Percentiles rank a stretch among this genome's conserved stretches.
phyloP scores from a whole-genome alignment of 2,113 vertebrate genomes.

The Ibidorhyncha struthersii region DNA sequence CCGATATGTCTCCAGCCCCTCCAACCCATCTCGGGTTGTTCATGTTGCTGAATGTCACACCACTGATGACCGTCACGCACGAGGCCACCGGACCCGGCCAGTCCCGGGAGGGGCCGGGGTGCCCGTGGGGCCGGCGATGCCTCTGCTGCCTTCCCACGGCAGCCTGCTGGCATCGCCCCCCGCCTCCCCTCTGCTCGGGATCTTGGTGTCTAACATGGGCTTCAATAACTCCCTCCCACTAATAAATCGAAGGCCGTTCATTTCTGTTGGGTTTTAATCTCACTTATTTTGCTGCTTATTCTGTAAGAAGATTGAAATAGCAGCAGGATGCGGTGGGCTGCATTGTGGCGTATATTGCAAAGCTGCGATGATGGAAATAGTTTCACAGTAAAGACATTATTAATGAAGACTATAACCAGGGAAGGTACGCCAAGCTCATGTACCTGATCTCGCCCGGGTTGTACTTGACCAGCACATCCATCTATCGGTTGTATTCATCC shows the following conservation, averaged over 20 bases:
- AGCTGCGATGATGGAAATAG: background rate
- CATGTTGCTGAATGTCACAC: background rate
- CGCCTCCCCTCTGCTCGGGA: accelerated
- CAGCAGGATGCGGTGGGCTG: background rate
- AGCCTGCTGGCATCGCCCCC: accelerated
- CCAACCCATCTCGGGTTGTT: background rate
- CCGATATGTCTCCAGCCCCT: background rate
- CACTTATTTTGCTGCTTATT: background rate
- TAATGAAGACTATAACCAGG: background rate
- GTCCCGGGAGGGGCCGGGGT: background rate
- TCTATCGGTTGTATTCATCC: background rate
- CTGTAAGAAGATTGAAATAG: background rate
- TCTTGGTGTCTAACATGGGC: background rate
- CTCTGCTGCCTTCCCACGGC: background rate
- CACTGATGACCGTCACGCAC: accelerated
- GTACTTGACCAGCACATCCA: background rate
- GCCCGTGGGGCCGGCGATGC: background rate
- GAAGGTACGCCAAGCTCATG: background rate
- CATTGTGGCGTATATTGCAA: accelerated
- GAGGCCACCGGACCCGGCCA: background rate
- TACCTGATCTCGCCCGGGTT: background rate
- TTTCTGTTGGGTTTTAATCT: background rate
- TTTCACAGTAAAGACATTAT: background rate
- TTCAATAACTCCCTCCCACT: background rate
- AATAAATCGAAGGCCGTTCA: background rate